phyloP scores from a whole-genome alignment of 2,888 invertebrate species.

The Netelia melanura region DNA sequence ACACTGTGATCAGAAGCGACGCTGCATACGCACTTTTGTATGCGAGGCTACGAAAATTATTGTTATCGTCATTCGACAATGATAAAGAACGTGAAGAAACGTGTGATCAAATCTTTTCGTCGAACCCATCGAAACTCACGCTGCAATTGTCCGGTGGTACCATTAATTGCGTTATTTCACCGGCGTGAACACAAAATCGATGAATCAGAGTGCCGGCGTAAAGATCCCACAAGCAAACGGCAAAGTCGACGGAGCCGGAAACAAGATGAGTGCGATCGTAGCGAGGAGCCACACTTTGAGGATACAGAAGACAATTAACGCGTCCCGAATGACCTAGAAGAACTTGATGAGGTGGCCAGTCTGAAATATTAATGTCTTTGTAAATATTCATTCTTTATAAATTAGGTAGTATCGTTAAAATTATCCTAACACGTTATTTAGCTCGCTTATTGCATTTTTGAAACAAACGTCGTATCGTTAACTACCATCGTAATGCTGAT shows the following conservation, averaged over 20 bases:
- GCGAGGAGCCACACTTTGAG: constrained; percentile 95
- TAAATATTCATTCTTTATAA: constrained; percentile 16
- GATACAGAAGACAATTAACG: constrained; percentile 97
- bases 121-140: constrained; percentile 86
- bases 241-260: constrained; percentile 99
- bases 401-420: no score
- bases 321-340: constrained; percentile 96
- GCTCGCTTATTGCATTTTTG: background rate
- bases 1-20: constrained; percentile 99
- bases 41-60: constrained; percentile 89
- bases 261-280: constrained; percentile 96
- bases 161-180: constrained; percentile 96
- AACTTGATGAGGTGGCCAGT: constrained; percentile 96
- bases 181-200: constrained; percentile 98
- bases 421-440: background rate
- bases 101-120: constrained; percentile 2
- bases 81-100: constrained; percentile 1
- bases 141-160: constrained; percentile 97
- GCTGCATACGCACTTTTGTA: constrained; percentile 97
- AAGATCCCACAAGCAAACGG: constrained; percentile 98
- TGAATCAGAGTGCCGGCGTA: constrained; percentile 95
- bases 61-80: background rate
- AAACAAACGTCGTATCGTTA: background rate
- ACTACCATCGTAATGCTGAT: constrained; percentile 92
- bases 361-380: constrained; percentile 84